Percentiles rank a stretch among this genome's conserved stretches.
These are phyloP conservation scores for Lottia scabra DNA, from an alignment of 2,888 invertebrate genomes.

Conservation along the genomic window DNA sequence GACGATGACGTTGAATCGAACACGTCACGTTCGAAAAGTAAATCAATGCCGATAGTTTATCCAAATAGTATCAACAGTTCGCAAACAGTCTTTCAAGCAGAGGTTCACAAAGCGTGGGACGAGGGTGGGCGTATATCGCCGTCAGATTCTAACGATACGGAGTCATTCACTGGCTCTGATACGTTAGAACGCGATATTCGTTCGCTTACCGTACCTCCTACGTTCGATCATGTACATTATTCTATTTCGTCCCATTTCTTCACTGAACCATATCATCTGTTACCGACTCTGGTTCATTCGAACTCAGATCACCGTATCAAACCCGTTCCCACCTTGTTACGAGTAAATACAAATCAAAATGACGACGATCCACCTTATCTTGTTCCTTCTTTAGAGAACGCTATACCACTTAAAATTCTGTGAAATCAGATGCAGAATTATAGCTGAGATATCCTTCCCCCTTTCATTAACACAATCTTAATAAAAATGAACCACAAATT, in stretches of 20 bases:
- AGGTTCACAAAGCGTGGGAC: slow-evolving; percentile 61
- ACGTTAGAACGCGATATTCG: slow-evolving; percentile 50
- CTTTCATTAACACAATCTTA: no score
- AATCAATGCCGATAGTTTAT: slow-evolving; percentile 48
- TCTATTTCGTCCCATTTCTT: slow-evolving; percentile 20
- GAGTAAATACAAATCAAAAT: slow-evolving; percentile 9
- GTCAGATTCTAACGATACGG: slow-evolving; percentile 25
- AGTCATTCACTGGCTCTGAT: slow-evolving; percentile 24
- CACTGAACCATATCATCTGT: slow-evolving; percentile 13
- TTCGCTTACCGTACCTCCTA: slow-evolving; percentile 46
- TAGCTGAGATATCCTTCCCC: no score
- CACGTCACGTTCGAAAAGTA: slow-evolving; percentile 35
- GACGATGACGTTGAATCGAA: slow-evolving; percentile 18
- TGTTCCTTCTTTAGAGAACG: no score
- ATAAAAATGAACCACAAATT: no score
- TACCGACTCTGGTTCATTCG: slow-evolving; percentile 14
- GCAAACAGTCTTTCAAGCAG: slow-evolving; percentile 57
- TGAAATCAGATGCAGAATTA: no score
- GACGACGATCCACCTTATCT: background rate
- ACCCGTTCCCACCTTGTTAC: slow-evolving; percentile 20
- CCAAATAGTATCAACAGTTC: slow-evolving; percentile 43
- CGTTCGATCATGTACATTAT: slow-evolving; percentile 28
- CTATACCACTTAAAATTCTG: no score
- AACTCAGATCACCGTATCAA: slow-evolving; percentile 13
- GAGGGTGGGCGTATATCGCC: slow-evolving; percentile 18